Base-by-base conservation (phyloP, 1,140 invertebrate genomes). In the Mya arenaria region DNA sequence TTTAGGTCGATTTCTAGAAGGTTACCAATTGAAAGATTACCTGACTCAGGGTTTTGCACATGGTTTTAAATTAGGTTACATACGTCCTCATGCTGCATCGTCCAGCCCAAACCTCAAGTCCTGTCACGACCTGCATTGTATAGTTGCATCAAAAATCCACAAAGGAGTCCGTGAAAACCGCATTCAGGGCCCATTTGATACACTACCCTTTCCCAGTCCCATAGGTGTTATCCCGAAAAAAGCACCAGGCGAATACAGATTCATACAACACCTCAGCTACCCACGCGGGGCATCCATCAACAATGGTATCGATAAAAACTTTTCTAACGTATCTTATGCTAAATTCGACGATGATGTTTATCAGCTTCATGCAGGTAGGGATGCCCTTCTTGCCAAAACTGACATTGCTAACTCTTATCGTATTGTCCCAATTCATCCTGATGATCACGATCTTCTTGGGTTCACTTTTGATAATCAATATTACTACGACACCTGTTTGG, bases 171-270 rank as follows among this genome's bases (percentile, higher is more conserved):
- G n/a, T n/a, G n/a, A n/a, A n/a, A n/a, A n/a, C n/a, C n/a, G n/a
- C n/a, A n/a, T n/a, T n/a, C n/a, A n/a, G n/a, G n/a, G n/a, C n/a
- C n/a, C n/a, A n/a, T n/a, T n/a, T n/a, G n/a, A n/a, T n/a, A n/a
- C n/a, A n/a, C n/a, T n/a, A 23, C 65, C 65, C 32, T 44, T 68
- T n/a, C 65, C 37, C 34, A 39, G 32, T 28, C 72, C 72, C 10
- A 37, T 74, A 4, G 72, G 72, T 28, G 28, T 74, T 39, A 34
- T 74, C 41, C 72, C 72, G 5, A 58, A 74, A 56, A 74, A 74
- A 41, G 55, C 25, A 2, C 48, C 34, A 3, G 56, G 56, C 1
- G 8, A 74, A 39, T 74, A 62, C 25, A 56, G 72, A 6, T 17
- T 74, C 19, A 74, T 74, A 19, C 72, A 74, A 13, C 44, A 72